These are phyloP conservation scores for Congeria kusceri DNA, from an alignment of 2,888 invertebrate genomes.

Conservation along the genomic window DNA sequence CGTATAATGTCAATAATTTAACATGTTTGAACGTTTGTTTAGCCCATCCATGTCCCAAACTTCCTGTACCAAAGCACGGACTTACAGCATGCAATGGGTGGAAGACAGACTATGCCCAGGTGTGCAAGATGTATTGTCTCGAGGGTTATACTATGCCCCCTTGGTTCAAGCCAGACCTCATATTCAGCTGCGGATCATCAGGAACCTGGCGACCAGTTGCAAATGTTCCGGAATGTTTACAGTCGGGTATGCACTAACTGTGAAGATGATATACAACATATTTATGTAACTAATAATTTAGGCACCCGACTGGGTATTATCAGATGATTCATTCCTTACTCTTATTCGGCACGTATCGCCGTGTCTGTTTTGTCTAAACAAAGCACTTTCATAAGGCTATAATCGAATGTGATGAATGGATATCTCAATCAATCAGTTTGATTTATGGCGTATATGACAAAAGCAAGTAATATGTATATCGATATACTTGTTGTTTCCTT, in stretches of 20 bases:
- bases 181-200: conserved; percentile 23
- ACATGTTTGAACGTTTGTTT: neutral
- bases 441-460: too few species aligned
- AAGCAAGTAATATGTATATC: too few species aligned
- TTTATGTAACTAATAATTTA: too few species aligned
- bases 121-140: conserved; percentile 19
- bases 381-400: too few species aligned
- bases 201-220: conserved; percentile 23
- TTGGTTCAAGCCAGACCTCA: neutral
- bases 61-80: conserved; percentile 20
- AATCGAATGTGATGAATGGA: neutral
- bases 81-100: conserved; percentile 24
- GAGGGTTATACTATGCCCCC: conserved; percentile 12
- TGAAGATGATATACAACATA: neutral
- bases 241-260: conserved; percentile 3
- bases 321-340: too few species aligned
- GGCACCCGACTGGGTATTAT: too few species aligned
- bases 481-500: too few species aligned
- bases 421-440: too few species aligned
- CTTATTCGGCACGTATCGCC: too few species aligned
- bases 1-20: neutral
- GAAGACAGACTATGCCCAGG: conserved; percentile 10
- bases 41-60: conserved; percentile 16
- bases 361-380: too few species aligned
- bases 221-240: conserved; percentile 11